phyloP scores from a whole-genome alignment of 2,797 vertebrate species.

The Dipus sagitta region DNA sequence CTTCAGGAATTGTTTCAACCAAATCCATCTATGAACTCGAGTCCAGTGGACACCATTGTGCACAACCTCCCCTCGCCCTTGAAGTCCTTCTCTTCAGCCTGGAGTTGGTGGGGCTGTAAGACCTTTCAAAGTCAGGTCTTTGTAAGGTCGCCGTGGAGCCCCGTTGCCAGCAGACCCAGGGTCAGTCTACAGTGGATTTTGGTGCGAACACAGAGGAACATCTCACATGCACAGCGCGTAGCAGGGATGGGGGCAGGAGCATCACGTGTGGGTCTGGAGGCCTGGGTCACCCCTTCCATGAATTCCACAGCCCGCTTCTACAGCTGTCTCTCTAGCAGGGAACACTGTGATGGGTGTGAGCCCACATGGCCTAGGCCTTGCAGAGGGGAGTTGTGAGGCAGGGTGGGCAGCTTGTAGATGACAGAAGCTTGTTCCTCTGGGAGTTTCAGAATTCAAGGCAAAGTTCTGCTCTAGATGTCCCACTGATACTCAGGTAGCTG shows the following conservation, averaged over 20 bases:
- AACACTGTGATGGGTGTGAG: accelerated
- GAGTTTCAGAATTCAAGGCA: background rate
- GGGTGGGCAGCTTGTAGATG: too few species aligned
- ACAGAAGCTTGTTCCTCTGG: background rate
- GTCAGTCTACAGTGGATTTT: background rate
- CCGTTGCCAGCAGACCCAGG: background rate
- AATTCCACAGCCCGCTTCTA: accelerated
- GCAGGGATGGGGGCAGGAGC: background rate
- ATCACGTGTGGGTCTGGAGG: accelerated
- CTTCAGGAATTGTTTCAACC: background rate
- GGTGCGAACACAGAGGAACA: background rate
- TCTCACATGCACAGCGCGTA: accelerated
- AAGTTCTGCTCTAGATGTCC: background rate
- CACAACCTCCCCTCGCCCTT: background rate
- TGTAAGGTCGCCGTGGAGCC: background rate
- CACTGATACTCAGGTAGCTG: background rate
- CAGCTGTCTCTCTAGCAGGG: background rate
- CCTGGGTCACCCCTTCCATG: background rate
- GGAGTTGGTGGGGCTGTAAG: background rate
- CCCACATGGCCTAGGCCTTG: background rate
- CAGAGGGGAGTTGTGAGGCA: background rate
- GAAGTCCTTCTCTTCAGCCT: background rate
- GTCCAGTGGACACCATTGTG: background rate
- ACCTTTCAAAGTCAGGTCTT: background rate
- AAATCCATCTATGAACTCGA: background rate